These are phyloP conservation scores for Halictus rubicundus DNA, from an alignment of 1,140 invertebrate genomes.

Conservation along the genomic window DNA sequence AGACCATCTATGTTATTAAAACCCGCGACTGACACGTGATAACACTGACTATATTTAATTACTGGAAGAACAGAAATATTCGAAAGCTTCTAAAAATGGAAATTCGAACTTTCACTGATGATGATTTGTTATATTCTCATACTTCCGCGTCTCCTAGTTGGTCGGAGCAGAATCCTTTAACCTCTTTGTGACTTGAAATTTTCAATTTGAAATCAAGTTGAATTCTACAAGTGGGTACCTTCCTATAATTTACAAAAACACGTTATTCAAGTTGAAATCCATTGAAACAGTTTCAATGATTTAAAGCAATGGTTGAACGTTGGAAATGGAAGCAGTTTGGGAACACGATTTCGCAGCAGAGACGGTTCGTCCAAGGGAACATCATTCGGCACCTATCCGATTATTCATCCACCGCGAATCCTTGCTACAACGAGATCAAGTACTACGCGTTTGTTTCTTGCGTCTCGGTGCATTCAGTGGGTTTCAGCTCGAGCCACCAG, in stretches of 20 bases:
- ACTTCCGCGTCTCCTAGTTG: no score
- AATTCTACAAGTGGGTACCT: no score
- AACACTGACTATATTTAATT: not conserved
- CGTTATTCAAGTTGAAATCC: no score
- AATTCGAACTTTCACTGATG: not conserved
- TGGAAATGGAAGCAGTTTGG: not conserved
- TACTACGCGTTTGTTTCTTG: conserved; percentile 60
- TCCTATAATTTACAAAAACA: no score
- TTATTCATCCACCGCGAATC: not conserved
- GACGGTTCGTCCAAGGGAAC: not conserved
- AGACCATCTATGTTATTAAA: not conserved
- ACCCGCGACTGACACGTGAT: not conserved
- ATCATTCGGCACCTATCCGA: not conserved
- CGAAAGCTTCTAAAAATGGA: not conserved
- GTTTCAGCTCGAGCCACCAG: conserved; percentile 83
- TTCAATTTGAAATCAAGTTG: no score
- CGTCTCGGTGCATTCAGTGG: conserved; percentile 77
- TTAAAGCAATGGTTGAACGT: not conserved
- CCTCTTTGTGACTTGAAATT: no score
- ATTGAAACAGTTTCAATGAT: no score
- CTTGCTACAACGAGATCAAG: not conserved
- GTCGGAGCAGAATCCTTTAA: no score
- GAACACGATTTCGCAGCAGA: not conserved
- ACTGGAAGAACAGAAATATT: conserved; percentile 9
- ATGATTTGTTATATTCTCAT: not conserved